Evolutionary conservation across 1,140 invertebrate species (phyloP).

Genomic region (Sminthurides bifidus): DNA sequence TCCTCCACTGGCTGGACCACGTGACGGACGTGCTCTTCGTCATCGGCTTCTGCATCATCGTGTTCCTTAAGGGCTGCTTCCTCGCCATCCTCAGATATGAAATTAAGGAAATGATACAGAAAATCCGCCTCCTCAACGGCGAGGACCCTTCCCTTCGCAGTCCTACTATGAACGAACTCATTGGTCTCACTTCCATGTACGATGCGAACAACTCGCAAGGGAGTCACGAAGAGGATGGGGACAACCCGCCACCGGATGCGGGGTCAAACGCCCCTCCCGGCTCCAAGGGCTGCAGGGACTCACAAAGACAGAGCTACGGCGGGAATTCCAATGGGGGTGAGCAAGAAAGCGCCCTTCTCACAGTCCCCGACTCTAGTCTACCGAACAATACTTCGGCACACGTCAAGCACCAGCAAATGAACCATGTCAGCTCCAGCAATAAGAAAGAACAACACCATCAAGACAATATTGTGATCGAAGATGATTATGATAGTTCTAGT

Average conservation of each 20-base stretch:
- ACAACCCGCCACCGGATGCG: not conserved
- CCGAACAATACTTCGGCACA: not conserved
- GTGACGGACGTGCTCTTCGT: constrained; percentile 71
- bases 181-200: constrained; percentile 29
- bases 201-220: constrained; percentile 7
- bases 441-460: not conserved
- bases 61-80: constrained; percentile 80
- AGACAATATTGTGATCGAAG: constrained; percentile 17
- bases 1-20: constrained; percentile 58
- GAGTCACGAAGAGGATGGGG: constrained; percentile 9
- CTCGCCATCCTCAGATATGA: constrained; percentile 60
- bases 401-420: constrained; percentile 6
- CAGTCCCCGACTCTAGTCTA: not conserved
- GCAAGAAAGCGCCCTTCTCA: not conserved
- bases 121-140: constrained; percentile 53
- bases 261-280: not conserved
- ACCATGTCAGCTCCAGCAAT: constrained; percentile 11
- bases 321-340: not conserved
- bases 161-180: constrained; percentile 29
- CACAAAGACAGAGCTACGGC: not conserved
- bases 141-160: constrained; percentile 32
- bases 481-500: constrained; percentile 22
- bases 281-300: not conserved
- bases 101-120: constrained; percentile 56
- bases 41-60: constrained; percentile 78